Evolutionary conservation across 1,140 invertebrate genomes (phyloP).

Genomic region (Thaumetopoea pityocampa): DNA sequence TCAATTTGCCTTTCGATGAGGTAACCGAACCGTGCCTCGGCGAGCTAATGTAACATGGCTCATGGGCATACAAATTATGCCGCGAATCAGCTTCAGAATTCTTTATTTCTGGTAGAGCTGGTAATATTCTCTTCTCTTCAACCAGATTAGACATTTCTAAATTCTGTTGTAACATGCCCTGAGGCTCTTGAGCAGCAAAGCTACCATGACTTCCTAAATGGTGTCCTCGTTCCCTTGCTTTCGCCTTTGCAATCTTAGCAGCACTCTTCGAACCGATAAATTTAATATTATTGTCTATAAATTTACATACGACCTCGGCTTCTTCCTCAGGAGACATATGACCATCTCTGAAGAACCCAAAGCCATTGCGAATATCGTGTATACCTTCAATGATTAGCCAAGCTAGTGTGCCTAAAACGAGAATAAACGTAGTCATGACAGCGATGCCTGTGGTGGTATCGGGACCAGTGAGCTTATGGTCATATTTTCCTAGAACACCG

Average conservation of each 20-base stretch:
- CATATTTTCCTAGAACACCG: slow-evolving; percentile 45
- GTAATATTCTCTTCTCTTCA: slow-evolving; percentile 34
- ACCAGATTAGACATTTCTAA: slow-evolving; percentile 8
- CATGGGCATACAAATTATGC: slow-evolving; percentile 39
- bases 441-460: slow-evolving; percentile 44
- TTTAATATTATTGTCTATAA: slow-evolving; percentile 45
- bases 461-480: slow-evolving; percentile 35
- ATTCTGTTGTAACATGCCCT: slow-evolving; percentile 35
- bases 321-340: slow-evolving; percentile 47
- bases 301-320: slow-evolving; percentile 47
- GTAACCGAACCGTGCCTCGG: slow-evolving; percentile 38
- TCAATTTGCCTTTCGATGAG: slow-evolving; percentile 23
- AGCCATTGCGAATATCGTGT: slow-evolving; percentile 49
- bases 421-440: slow-evolving; percentile 39
- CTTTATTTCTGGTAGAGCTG: slow-evolving; percentile 37
- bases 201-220: slow-evolving; percentile 30
- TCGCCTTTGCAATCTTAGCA: slow-evolving; percentile 38
- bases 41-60: slow-evolving; percentile 47
- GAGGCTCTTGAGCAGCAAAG: slow-evolving; percentile 44
- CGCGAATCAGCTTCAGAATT: slow-evolving; percentile 20
- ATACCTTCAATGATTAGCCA: slow-evolving; percentile 54
- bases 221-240: slow-evolving; percentile 36
- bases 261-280: slow-evolving; percentile 33
- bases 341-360: slow-evolving; percentile 59
- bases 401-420: slow-evolving; percentile 44